These are phyloP conservation scores for Pipistrellus pygmaeus DNA, from an alignment of 2,797 vertebrate species.

Conservation along the genomic window DNA sequence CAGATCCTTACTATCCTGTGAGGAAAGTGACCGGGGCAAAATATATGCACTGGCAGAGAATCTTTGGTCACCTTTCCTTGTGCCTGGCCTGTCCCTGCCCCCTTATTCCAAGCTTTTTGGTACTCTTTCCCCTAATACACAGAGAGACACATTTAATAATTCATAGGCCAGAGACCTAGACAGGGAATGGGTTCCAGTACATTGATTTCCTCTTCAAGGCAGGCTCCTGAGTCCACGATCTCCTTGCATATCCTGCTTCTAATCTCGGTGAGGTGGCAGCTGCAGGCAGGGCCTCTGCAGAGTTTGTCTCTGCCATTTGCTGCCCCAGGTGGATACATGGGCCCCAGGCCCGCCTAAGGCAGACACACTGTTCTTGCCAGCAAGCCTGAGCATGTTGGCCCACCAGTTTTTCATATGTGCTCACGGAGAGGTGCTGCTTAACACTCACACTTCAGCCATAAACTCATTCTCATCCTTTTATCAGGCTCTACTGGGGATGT, in stretches of 20 bases:
- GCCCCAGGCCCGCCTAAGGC: background rate
- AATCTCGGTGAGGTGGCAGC: background rate
- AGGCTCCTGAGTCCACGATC: accelerated
- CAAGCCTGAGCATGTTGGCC: background rate
- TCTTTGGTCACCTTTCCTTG: background rate
- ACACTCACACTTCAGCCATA: background rate
- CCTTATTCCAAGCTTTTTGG: background rate
- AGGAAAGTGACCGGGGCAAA: background rate
- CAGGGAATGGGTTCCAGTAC: background rate
- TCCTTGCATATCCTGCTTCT: background rate
- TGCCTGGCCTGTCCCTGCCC: background rate
- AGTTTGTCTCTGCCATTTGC: background rate
- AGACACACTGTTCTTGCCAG: background rate
- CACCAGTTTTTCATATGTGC: background rate
- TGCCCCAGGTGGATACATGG: no score
- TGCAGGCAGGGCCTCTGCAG: background rate
- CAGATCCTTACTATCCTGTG: background rate
- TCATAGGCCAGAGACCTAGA: background rate
- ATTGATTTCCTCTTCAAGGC: background rate
- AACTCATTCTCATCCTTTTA: background rate
- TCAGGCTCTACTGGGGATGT: background rate
- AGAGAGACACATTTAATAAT: background rate
- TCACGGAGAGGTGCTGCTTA: background rate
- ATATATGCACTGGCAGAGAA: background rate
- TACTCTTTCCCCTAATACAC: background rate